Base-by-base conservation (phyloP, 2,113 vertebrate species). In the Axis porcinus region DNA sequence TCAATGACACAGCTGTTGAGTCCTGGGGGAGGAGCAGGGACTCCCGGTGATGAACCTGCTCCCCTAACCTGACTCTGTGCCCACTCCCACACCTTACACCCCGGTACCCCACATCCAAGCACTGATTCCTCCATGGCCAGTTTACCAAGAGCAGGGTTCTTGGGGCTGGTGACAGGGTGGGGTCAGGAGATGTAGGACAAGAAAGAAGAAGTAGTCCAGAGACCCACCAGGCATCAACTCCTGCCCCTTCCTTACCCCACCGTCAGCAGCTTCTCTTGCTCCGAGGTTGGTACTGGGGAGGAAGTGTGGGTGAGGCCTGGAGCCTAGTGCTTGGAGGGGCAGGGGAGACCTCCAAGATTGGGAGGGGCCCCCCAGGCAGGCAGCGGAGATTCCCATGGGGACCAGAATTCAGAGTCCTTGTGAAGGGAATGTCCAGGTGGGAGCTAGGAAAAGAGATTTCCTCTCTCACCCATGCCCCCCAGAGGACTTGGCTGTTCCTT, bases 221-320 rank as follows among this genome's bases (percentile, higher is more conserved):
- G 12, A 30, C 62, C 16, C 36, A 79, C 52, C 19, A 74, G 54
- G 36, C 7, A 2, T 19, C 52, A 15, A 0, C 5, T 7, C 11
- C 33, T 82, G 13, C 16, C 52, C 16, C 9, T 36, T 78, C 43
- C 27, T 30, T 45, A 28, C 6, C 8, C 1, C 6, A 2, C 27
- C 14, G 7, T 33, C 85, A 74, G 19, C 5, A 6, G 21, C 19
- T 79, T 12, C 25, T 50, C 54, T 36, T 55, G 8, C 50, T 86
- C 19, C 1, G 2, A 19, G 14, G 11, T 27, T 30, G 2, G 30
- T 25, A 2, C 36, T 25, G 6, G 5, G 28, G 78, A 28, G 33
- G 43, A 81, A 28, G 36, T 19, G 5, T 0, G 1, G 3, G 10
- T 16, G 16, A 89, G 27, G 25, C 10, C n/a, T 50, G 54, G 57